Conservation (phyloP, 2,113 vertebrate species). For the Typhlomys cinereus region DNA sequence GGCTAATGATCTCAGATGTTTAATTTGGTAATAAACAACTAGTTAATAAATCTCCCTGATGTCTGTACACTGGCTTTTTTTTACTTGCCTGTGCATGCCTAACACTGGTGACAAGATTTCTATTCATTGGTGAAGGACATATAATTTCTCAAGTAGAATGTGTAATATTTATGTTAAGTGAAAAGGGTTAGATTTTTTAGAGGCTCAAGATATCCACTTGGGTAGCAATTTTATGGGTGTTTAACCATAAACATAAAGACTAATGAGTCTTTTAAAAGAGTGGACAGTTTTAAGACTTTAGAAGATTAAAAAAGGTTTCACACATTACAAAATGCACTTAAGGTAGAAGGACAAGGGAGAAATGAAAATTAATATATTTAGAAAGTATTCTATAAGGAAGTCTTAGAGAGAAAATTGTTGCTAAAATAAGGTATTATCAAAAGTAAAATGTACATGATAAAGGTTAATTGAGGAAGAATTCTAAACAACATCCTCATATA, state of each 20-base stretch:
- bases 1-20: neutral
- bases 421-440: neutral
- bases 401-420: neutral
- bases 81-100: neutral
- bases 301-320: neutral
- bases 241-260: neutral
- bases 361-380: neutral
- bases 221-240: neutral
- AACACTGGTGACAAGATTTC: neutral
- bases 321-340: neutral
- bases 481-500: neutral
- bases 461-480: neutral
- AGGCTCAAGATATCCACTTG: neutral
- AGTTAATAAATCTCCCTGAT: neutral
- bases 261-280: neutral
- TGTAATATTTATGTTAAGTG: neutral
- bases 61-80: neutral
- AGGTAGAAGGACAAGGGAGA: neutral
- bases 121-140: neutral
- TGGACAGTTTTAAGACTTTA: neutral
- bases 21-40: neutral
- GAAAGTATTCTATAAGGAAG: neutral
- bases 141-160: neutral
- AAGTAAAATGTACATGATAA: too few species aligned
- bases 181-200: neutral